These are phyloP conservation scores for Philopotamus ludificatus DNA, from an alignment of 1,140 invertebrate species.

Conservation along the genomic window DNA sequence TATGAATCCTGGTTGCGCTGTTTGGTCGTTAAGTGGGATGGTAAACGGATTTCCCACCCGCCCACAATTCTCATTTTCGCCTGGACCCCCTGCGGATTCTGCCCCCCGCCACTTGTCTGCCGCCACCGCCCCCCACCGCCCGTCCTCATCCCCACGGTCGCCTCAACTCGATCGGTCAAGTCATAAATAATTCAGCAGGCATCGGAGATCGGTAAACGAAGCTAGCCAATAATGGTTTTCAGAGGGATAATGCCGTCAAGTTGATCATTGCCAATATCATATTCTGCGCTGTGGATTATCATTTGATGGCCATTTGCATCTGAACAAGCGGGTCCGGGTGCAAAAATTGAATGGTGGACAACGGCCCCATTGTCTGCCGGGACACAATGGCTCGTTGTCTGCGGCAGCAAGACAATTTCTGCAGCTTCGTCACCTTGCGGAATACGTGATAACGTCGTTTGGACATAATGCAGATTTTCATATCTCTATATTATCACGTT, in stretches of 20 bases:
- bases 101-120: neutral
- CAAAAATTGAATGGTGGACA: neutral
- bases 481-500: too few relatives aligned
- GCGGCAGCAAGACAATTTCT: too few relatives aligned
- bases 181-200: slow-evolving; percentile 41
- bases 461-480: too few relatives aligned
- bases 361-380: too few relatives aligned
- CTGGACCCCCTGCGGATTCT: neutral
- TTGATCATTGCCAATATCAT: slow-evolving; percentile 13
- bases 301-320: neutral
- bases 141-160: neutral
- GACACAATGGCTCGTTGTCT: too few relatives aligned
- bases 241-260: slow-evolving; percentile 11
- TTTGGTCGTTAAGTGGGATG: neutral
- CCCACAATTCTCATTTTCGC: slow-evolving; percentile 8
- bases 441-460: too few relatives aligned
- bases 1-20: neutral
- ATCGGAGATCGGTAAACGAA: slow-evolving; percentile 31
- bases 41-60: slow-evolving; percentile 9
- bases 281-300: neutral
- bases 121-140: slow-evolving; percentile 1
- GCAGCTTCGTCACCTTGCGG: too few relatives aligned
- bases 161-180: slow-evolving; percentile 24
- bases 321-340: neutral
- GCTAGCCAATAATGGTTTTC: slow-evolving; percentile 10